Conservation (phyloP, 2,888 invertebrate species). For the Galeruca laticollis region DNA sequence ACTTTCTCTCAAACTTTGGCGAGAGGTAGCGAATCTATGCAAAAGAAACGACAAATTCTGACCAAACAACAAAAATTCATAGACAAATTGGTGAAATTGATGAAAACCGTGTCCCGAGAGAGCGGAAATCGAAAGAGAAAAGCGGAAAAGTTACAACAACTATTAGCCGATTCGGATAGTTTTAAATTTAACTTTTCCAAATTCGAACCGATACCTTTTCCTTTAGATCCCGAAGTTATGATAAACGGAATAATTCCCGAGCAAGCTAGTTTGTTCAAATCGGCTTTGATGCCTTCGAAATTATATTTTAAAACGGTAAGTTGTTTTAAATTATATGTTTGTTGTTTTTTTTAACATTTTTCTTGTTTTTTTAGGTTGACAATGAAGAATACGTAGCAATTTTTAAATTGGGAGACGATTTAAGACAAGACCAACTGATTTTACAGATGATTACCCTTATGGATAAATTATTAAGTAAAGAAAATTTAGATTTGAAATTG, state of each 20-base stretch:
- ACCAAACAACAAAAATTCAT: slow-evolving; percentile 91
- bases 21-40: slow-evolving; percentile 78
- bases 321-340: not conserved
- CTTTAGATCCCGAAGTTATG: slow-evolving; percentile 88
- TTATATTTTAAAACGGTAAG: slow-evolving; percentile 84
- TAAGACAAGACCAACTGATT: slow-evolving; percentile 97
- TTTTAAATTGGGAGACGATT: slow-evolving; percentile 97
- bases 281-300: slow-evolving; percentile 94
- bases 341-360: not conserved
- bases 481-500: slow-evolving; percentile 95
- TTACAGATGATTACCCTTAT: slow-evolving; percentile 98
- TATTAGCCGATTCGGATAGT: slow-evolving; percentile 83
- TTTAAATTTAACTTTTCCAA: slow-evolving; percentile 89
- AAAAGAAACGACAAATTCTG: slow-evolving; percentile 81
- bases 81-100: slow-evolving; percentile 87
- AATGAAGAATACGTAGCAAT: slow-evolving; percentile 92
- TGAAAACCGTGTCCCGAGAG: slow-evolving; percentile 90
- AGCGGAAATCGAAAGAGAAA: slow-evolving; percentile 93
- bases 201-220: slow-evolving; percentile 94
- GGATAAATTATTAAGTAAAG: slow-evolving; percentile 93
- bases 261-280: slow-evolving; percentile 94
- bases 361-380: slow-evolving; percentile 68
- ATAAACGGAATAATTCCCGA: slow-evolving; percentile 91
- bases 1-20: slow-evolving; percentile 83
- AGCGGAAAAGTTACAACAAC: slow-evolving; percentile 87